These are phyloP conservation scores for Psylliodes chrysocephalus DNA, from an alignment of 2,888 invertebrate species.

Conservation along the genomic window DNA sequence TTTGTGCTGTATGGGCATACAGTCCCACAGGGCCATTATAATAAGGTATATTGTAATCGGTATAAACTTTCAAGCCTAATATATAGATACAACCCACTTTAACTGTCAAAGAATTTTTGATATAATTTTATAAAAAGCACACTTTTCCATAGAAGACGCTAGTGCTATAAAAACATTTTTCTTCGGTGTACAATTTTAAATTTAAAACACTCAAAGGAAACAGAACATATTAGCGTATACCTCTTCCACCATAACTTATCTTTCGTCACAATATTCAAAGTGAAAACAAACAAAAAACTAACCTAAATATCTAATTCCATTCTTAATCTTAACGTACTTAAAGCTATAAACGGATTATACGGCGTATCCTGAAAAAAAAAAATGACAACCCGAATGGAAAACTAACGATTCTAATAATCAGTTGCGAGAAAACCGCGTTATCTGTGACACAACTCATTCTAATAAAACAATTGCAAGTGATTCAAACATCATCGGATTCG, in stretches of 20 bases:
- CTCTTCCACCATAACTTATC: not conserved
- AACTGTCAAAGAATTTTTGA: too few relatives aligned
- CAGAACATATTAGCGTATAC: not conserved
- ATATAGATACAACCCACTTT: too few relatives aligned
- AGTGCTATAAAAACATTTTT: too few relatives aligned
- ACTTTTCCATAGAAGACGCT: too few relatives aligned
- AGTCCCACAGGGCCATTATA: too few relatives aligned
- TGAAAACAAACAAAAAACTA: slow-evolving; percentile 18
- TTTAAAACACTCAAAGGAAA: too few relatives aligned
- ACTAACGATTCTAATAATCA: too few relatives aligned
- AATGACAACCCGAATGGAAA: not conserved
- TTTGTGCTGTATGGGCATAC: too few relatives aligned
- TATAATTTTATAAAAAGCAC: too few relatives aligned
- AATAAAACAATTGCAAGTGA: slow-evolving; percentile 8
- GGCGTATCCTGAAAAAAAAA: not conserved
- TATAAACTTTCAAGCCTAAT: too few relatives aligned
- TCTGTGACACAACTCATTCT: slow-evolving; percentile 3
- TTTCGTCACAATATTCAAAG: not conserved
- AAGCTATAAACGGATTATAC: not conserved
- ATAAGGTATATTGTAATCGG: too few relatives aligned
- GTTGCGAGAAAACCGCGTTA: slow-evolving; percentile 3
- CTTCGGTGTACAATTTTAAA: too few relatives aligned
- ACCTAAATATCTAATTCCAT: slow-evolving; percentile 6
- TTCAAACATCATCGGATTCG: slow-evolving; percentile 7
- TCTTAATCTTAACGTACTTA: not conserved